phyloP scores from a whole-genome alignment of 1,140 invertebrate species.

The Brachionus rotundiformis region DNA sequence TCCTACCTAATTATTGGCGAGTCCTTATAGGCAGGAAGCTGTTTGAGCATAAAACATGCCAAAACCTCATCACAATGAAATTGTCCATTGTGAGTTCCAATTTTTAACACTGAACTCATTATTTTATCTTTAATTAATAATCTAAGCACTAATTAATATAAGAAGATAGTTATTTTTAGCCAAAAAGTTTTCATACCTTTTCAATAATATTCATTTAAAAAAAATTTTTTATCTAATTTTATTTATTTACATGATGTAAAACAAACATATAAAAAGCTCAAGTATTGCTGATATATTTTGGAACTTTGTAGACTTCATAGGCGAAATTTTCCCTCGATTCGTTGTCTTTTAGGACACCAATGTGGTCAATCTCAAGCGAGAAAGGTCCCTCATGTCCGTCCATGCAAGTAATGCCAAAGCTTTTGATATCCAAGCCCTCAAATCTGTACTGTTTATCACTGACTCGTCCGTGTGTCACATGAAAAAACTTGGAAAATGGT shows the following conservation, averaged over 20 bases:
- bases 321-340: constrained; percentile 78
- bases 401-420: constrained; percentile 77
- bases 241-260: neutral
- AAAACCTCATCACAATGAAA: constrained; percentile 97
- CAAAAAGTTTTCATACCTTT: neutral
- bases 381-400: constrained; percentile 80
- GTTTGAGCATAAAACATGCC: constrained; percentile 85
- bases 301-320: constrained; percentile 78
- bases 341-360: constrained; percentile 78
- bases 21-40: constrained; percentile 77
- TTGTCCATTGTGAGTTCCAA: constrained; percentile 69
- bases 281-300: constrained; percentile 39
- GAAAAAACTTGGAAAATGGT: constrained; percentile 90
- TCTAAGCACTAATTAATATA: constrained; percentile 1
- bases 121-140: constrained; percentile 26
- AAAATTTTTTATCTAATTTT: neutral
- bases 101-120: constrained; percentile 58
- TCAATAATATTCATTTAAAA: neutral
- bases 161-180: neutral
- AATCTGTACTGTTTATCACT: constrained; percentile 78
- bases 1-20: constrained; percentile 76
- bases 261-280: neutral
- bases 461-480: constrained; percentile 78
- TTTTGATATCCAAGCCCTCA: constrained; percentile 68
- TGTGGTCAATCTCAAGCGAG: constrained; percentile 86